Evolutionary conservation across 2,888 invertebrate species (phyloP).

Genomic region (Steinernema carpocapsae): DNA sequence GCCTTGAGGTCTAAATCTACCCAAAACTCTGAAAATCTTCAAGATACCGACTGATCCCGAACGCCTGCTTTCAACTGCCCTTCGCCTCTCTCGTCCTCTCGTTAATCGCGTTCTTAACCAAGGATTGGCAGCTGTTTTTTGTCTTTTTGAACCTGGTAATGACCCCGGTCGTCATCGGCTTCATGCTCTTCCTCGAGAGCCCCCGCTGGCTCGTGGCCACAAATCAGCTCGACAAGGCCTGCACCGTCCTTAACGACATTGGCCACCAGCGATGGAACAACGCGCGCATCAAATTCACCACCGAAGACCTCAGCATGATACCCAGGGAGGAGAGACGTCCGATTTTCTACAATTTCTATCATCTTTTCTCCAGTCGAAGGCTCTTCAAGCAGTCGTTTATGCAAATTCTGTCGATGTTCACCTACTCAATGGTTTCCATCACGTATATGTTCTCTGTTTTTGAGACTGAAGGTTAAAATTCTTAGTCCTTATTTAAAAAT

Average conservation of each 20-base stretch:
- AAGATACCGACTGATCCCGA: slow-evolving; percentile 56
- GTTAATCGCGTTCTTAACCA: slow-evolving; percentile 58
- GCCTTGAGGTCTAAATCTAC: neutral
- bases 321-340: slow-evolving; percentile 47
- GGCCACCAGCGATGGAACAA: slow-evolving; percentile 65
- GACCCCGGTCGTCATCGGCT: slow-evolving; percentile 59
- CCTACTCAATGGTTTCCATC: slow-evolving; percentile 61
- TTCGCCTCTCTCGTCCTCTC: slow-evolving; percentile 64
- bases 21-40: slow-evolving; percentile 5
- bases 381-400: slow-evolving; percentile 63
- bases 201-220: slow-evolving; percentile 63
- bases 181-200: slow-evolving; percentile 62
- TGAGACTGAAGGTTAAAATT: slow-evolving; percentile 25
- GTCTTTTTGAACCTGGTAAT: slow-evolving; percentile 64
- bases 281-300: slow-evolving; percentile 56
- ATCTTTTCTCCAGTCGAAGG: slow-evolving; percentile 52
- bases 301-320: slow-evolving; percentile 48
- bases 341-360: slow-evolving; percentile 59
- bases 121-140: slow-evolving; percentile 64
- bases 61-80: slow-evolving; percentile 57
- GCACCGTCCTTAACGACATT: slow-evolving; percentile 63
- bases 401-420: slow-evolving; percentile 63
- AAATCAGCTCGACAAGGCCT: slow-evolving; percentile 56
- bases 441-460: slow-evolving; percentile 52
- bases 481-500: neutral